Evolutionary conservation across 1,140 invertebrate species (phyloP), one percentile per base, ranked within the genome.

Genomic region (Heliconius nattereri): DNA sequence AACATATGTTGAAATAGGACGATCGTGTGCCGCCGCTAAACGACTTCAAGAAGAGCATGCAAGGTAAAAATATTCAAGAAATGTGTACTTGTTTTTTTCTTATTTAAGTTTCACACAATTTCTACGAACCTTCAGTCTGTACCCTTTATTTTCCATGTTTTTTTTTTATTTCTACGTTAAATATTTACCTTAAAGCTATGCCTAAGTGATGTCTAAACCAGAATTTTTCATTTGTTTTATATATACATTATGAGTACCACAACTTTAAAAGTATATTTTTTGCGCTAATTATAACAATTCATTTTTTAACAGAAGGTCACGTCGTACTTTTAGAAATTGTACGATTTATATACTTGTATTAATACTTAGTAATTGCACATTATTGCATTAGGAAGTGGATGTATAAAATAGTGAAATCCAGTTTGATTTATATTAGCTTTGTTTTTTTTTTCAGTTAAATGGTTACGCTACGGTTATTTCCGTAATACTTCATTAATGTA

Each of bases 1-100:
- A 76, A 99, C 98, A 87, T 99, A 99, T 89, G 98, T 99, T 52
- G 98, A 99, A 93, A 99, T 99, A 83, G 99, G 99, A 13, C 96
- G 97, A 79, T 98, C 98, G 29, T 98, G 98, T 94, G 97, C 98
- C 84, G 95, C 98, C 84, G 98, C 98, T 23, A 98, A 99, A 91
- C 97, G 98, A 84, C 94, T 99, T 73, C 98, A 99, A 95, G 98
- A 98, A 89, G 98, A 99, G 89, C 99, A 99, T 92, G 98, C 98
- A 84, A 97, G 91, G 92, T 92, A 80, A 66, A 71, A 71, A 57
- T 19, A 29, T 13, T 29, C 60, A 66, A 11, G 26, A 52, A 52
- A 52, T 7, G 7, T 20, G 49, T 7, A 52, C 6, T 20, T 20
- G 7, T 20, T 52, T 52, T 35, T 45, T 52, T 52, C 19, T 52